Conservation (phyloP, 2,888 invertebrate species). For the Graphium colonna region DNA sequence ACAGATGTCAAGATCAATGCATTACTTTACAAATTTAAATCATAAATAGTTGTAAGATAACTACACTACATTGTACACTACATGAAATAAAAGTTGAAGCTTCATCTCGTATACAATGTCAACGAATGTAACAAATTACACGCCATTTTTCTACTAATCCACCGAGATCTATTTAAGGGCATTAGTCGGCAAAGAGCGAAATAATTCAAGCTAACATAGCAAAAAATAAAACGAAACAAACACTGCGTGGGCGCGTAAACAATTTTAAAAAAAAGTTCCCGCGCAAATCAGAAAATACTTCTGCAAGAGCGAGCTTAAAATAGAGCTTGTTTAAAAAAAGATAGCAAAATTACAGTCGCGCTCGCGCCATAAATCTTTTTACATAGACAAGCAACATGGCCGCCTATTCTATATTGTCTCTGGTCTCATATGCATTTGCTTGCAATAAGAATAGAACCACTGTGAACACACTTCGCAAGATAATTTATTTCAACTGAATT, state of each 20-base stretch:
- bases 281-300: constrained; percentile 24
- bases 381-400: constrained; percentile 70
- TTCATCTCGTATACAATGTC: background rate
- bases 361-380: constrained; percentile 58
- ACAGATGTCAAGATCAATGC: too few relatives aligned
- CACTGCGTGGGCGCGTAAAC: constrained; percentile 21
- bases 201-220: constrained; percentile 20
- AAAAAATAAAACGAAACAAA: constrained; percentile 18
- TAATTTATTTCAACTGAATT: too few relatives aligned
- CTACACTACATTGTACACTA: background rate
- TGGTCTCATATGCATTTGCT: constrained; percentile 52
- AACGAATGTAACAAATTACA: constrained; percentile 20
- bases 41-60: too few relatives aligned
- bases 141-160: constrained; percentile 17
- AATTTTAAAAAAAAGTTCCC: constrained; percentile 23
- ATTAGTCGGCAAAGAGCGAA: constrained; percentile 21
- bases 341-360: constrained; percentile 55
- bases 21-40: too few relatives aligned
- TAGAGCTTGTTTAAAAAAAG: constrained; percentile 34
- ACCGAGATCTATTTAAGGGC: constrained; percentile 19
- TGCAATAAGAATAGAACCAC: constrained; percentile 24
- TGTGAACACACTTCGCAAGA: background rate
- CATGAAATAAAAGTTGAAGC: background rate
- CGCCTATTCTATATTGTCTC: constrained; percentile 66
- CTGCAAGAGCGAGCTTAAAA: constrained; percentile 23